Evolutionary conservation across 2,888 invertebrate species (phyloP), one percentile per base, ranked within the genome.

Genomic region (Brenthis daphne): DNA sequence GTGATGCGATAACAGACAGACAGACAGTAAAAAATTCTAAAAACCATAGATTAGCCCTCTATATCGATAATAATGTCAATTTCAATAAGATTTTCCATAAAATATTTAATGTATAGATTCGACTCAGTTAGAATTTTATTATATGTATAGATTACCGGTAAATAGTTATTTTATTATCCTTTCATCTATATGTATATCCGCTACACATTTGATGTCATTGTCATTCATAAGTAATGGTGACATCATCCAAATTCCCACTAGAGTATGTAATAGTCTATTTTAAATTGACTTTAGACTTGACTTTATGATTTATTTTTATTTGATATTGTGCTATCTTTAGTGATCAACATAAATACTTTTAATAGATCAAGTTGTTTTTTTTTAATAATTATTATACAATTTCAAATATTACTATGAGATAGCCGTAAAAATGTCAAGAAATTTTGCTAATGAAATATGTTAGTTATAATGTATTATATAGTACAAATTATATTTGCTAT

Each of bases 201-300:
- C 37, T 65, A 47, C 37, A 65, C 29, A 63, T 65, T 16, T 47
- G 64, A 58, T 48, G 33, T 56, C 68, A 33, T 54, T 57, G 69
- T 69, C 65, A 64, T 37, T 56, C 68, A 47, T 54, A 54, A 61
- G 65, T 61, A 58, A 16, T 57, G 47, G 58, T 70, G 69, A 70
- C 69, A 70, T 70, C 69, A 70, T 70, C 48, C 24, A 43, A 70
- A 67, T 67, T 70, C 67, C 67, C 64, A 63, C 33, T n/a, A 43
- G 58, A 51, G 24, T 54, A 20, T 57, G 69, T 70, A 70, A 70
- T 70, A 48, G 57, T 51, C 66, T 69, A 57, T 63, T 63, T 66
- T 57, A 57, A 65, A 69, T 65, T 47, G 50, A 43, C 48, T 65
- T 33, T 58, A 58, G 57, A 13, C 37, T 65, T 57, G 6, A 48